These are phyloP conservation scores for Deroptyus accipitrinus DNA, from an alignment of 2,113 vertebrate species.

Conservation along the genomic window DNA sequence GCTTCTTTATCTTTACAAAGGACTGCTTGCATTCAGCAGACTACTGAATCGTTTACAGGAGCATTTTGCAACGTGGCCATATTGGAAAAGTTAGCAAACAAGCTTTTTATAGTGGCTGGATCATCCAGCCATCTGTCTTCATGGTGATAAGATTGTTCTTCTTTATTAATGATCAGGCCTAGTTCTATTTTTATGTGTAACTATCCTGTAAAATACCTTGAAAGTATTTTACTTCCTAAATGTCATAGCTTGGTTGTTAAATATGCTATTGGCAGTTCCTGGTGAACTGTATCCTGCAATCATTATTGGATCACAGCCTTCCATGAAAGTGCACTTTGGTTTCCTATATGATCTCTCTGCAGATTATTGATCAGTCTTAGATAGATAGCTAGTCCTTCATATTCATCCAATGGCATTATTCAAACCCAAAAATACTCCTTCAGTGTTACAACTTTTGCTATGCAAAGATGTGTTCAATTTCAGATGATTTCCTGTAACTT, in stretches of 20 bases:
- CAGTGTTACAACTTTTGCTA: not conserved
- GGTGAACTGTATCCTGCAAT: not conserved
- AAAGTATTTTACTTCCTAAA: not conserved
- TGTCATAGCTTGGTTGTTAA: not conserved
- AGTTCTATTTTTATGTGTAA: not conserved
- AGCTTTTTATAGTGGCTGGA: not conserved
- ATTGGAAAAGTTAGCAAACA: not conserved
- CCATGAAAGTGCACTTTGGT: not conserved
- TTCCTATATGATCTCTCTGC: not conserved
- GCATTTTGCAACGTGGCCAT: not conserved
- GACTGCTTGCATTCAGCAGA: not conserved
- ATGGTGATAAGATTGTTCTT: not conserved
- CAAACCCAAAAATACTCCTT: not conserved
- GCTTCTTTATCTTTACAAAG: not conserved
- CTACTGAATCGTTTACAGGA: slow-evolving; percentile 4
- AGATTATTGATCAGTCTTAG: not conserved
- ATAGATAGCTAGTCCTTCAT: not conserved
- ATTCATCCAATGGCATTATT: not conserved
- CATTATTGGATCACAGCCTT: not conserved
- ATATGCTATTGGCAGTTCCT: not conserved
- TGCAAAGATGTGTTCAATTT: not conserved
- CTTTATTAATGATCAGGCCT: not conserved
- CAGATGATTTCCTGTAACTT: not conserved
- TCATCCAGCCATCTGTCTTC: not conserved
- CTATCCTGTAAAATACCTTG: not conserved